Percentiles rank a stretch among this genome's conserved stretches.
Conservation (phyloP, 2,797 vertebrate genomes). For the Amblyopsis hoosieri region DNA sequence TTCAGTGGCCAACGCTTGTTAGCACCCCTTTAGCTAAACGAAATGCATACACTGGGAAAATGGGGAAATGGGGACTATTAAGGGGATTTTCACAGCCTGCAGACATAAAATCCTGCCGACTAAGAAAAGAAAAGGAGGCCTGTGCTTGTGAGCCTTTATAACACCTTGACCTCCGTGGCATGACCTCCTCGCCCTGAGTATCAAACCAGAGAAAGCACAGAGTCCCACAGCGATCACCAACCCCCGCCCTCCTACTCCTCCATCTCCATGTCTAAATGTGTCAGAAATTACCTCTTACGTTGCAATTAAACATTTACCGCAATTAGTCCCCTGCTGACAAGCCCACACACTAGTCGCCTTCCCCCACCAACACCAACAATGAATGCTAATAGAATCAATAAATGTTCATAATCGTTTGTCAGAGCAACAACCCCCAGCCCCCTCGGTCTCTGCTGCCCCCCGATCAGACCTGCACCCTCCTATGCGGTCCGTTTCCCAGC, state of each 20-base stretch:
- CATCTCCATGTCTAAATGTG: slow-evolving; percentile 39
- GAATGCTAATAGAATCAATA: slow-evolving; percentile 81
- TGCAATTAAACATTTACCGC: slow-evolving; percentile 64
- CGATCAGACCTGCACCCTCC: slow-evolving; percentile 21
- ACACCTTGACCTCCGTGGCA: slow-evolving; percentile 65
- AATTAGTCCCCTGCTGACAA: slow-evolving; percentile 68
- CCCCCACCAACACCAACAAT: slow-evolving; percentile 40
- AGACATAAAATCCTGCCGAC: slow-evolving; percentile 2
- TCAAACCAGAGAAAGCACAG: slow-evolving; percentile 84
- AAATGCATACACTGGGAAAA: too few relatives aligned
- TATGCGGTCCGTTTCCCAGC: slow-evolving; percentile 45
- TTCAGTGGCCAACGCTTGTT: too few relatives aligned
- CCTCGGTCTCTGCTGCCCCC: slow-evolving; percentile 28
- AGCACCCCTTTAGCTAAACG: too few relatives aligned
- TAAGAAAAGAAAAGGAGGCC: slow-evolving; percentile 36
- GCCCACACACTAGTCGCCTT: slow-evolving; percentile 28
- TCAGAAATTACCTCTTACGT: slow-evolving; percentile 64
- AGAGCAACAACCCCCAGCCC: slow-evolving; percentile 57
- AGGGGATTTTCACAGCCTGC: slow-evolving; percentile 25
- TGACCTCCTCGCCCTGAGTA: slow-evolving; percentile 84
- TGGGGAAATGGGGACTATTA: background rate
- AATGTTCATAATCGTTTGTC: slow-evolving; percentile 79
- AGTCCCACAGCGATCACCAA: slow-evolving; percentile 49
- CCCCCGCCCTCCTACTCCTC: slow-evolving; percentile 42
- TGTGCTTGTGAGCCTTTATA: slow-evolving; percentile 39